phyloP scores from a whole-genome alignment of 2,888 invertebrate genomes.

The Dryobota labecula region DNA sequence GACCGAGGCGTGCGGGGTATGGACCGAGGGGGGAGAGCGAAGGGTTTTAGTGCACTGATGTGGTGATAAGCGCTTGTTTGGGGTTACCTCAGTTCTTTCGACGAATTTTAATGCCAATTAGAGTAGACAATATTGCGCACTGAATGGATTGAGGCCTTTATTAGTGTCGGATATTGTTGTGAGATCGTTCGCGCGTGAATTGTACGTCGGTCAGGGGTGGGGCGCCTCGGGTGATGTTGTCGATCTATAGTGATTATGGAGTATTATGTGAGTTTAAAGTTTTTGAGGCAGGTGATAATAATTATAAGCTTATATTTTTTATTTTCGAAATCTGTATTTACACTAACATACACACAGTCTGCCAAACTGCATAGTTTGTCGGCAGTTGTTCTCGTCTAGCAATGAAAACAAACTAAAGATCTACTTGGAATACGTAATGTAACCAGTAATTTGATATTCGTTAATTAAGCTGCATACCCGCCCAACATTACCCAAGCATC shows the following conservation, averaged over 20 bases:
- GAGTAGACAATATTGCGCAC: slow-evolving; percentile 85
- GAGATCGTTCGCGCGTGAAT: slow-evolving; percentile 80
- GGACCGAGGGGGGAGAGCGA: slow-evolving; percentile 49
- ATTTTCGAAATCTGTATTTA: no score
- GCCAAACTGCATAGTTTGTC: no score
- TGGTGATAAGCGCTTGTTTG: slow-evolving; percentile 87
- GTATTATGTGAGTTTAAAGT: slow-evolving; percentile 24
- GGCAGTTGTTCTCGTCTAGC: no score
- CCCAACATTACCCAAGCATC: neutral
- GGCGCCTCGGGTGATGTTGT: slow-evolving; percentile 61
- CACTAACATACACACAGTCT: no score
- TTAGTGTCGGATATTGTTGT: slow-evolving; percentile 89
- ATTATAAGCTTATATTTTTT: slow-evolving; percentile 32
- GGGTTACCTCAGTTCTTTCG: slow-evolving; percentile 86
- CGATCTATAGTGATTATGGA: slow-evolving; percentile 51
- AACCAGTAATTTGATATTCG: slow-evolving; percentile 17
- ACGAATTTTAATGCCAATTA: slow-evolving; percentile 88
- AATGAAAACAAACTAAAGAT: no score
- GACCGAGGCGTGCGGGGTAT: slow-evolving; percentile 65
- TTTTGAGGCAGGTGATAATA: slow-evolving; percentile 38
- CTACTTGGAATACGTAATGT: neutral
- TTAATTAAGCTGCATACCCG: slow-evolving; percentile 19
- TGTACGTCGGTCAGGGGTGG: slow-evolving; percentile 52
- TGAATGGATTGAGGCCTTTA: slow-evolving; percentile 87
- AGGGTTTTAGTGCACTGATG: slow-evolving; percentile 80